Percentiles rank a stretch among this genome's conserved stretches.
Conservation (phyloP, 2,113 vertebrate species). For the Herpetotheres cachinnans region DNA sequence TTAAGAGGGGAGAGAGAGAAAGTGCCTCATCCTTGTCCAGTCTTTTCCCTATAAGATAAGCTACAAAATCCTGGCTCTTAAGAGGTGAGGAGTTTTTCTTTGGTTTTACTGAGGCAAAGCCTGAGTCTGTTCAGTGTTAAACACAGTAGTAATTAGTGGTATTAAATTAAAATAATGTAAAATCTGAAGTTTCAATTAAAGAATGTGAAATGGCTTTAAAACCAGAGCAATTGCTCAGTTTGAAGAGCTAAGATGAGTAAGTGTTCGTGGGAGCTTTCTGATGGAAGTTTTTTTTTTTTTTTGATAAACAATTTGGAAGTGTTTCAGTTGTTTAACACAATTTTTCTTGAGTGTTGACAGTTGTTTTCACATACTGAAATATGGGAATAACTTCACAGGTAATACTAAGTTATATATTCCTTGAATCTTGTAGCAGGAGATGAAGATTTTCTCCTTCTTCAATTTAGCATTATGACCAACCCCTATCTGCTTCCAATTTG, state of each 20-base stretch:
- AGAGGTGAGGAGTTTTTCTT: neutral
- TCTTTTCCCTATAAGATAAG: neutral
- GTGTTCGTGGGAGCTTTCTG: neutral
- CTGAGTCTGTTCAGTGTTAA: neutral
- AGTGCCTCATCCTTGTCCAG: neutral
- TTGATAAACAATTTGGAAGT: neutral
- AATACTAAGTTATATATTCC: neutral
- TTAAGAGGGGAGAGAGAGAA: neutral
- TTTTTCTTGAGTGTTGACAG: neutral
- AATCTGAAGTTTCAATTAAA: neutral
- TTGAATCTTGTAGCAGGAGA: neutral
- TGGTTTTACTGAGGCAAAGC: neutral
- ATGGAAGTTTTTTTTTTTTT: neutral
- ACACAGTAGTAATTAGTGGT: neutral
- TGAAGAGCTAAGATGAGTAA: neutral
- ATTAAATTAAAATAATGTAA: neutral
- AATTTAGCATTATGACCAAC: neutral
- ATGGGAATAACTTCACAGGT: neutral
- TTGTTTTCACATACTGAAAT: neutral
- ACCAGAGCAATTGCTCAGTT: neutral
- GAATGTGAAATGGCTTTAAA: neutral
- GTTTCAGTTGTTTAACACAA: neutral
- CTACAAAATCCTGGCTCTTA: neutral
- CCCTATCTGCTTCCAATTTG: neutral
- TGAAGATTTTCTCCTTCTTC: neutral